Conservation (phyloP, 2,888 invertebrate genomes). For the Sphinx pinastri region DNA sequence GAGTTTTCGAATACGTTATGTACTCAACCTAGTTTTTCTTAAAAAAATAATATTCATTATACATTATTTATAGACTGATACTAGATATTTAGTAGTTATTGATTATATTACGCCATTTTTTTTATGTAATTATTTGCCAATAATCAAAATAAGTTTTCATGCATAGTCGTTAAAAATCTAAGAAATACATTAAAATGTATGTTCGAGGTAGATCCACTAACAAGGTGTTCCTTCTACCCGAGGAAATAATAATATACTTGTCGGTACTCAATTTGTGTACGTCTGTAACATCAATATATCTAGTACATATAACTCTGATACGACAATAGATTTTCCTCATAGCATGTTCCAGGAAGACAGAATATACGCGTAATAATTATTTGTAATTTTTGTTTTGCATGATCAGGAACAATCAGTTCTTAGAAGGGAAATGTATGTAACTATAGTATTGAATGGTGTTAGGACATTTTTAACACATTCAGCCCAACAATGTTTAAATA, state of each 20-base stretch:
- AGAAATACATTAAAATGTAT: background rate
- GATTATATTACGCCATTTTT: no score
- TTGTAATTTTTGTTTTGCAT: background rate
- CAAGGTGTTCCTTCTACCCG: background rate
- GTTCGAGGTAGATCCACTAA: background rate
- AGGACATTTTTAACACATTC: no score
- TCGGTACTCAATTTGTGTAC: slow-evolving; percentile 4
- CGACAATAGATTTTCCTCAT: slow-evolving; percentile 6
- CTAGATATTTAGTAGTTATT: no score
- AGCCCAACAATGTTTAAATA: no score
- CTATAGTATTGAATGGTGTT: no score
- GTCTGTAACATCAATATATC: slow-evolving; percentile 3
- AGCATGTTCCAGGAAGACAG: background rate
- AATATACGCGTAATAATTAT: background rate
- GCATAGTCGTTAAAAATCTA: no score
- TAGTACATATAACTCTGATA: background rate
- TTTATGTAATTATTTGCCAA: no score
- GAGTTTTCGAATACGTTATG: background rate
- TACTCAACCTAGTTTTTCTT: background rate
- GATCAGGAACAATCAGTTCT: no score
- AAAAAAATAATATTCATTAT: no score
- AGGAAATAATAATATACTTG: slow-evolving; percentile 1
- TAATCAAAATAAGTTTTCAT: no score
- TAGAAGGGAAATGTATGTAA: no score
- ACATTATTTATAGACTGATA: no score